These are phyloP conservation scores for Hystrix brachyura DNA, from an alignment of 2,113 vertebrate genomes.

Conservation along the genomic window DNA sequence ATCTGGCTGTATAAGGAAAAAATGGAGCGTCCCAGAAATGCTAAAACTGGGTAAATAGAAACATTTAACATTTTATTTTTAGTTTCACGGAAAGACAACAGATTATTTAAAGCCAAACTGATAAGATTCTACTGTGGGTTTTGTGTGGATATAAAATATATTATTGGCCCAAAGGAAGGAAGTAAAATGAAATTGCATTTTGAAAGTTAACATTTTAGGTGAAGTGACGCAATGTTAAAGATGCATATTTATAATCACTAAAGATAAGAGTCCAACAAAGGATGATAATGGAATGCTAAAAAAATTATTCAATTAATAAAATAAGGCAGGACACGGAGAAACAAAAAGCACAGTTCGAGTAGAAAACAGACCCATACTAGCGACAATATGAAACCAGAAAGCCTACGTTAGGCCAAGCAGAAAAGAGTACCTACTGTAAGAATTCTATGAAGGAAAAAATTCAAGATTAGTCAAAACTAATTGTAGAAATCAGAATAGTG, in stretches of 20 bases:
- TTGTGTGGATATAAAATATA: background rate
- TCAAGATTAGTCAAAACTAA: constrained; percentile 31
- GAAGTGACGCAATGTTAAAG: background rate
- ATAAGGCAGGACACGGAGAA: background rate
- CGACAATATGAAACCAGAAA: constrained; percentile 35
- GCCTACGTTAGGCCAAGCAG: background rate
- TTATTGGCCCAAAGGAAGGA: background rate
- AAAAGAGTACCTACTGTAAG: background rate
- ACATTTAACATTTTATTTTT: background rate
- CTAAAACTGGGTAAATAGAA: background rate
- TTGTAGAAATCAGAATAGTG: background rate
- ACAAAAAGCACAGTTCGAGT: background rate
- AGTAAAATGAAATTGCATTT: background rate
- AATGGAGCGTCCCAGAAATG: background rate
- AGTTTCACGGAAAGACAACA: background rate
- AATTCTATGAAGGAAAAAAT: background rate
- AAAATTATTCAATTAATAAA: constrained; percentile 8
- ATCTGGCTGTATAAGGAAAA: background rate
- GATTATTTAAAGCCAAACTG: constrained; percentile 30
- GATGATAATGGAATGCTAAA: background rate
- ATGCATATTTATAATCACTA: constrained; percentile 33
- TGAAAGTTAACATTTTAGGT: background rate
- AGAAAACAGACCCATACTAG: background rate
- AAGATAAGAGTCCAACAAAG: background rate
- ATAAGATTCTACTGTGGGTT: background rate